A percentile compares a stretch with the other conserved stretches of the same genome.
Conservation (phyloP, 2,888 invertebrate species). For the Conistra vaccinii region DNA sequence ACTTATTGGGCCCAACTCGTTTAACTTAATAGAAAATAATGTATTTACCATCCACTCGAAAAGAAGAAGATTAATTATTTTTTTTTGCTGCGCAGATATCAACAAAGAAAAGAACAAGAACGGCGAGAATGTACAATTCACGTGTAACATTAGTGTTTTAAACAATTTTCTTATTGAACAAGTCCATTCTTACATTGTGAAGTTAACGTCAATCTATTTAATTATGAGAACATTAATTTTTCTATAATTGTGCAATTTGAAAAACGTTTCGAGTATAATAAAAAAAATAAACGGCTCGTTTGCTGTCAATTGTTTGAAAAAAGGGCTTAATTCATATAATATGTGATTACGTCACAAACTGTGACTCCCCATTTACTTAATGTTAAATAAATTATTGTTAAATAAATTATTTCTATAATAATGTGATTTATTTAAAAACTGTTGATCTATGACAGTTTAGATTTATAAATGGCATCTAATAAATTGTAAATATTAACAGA, state of each 20-base stretch:
- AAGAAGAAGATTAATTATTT: no score
- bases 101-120: conserved; percentile 94
- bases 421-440: conserved; percentile 66
- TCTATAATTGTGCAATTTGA: conserved; percentile 38
- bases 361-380: conserved; percentile 63
- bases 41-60: no score
- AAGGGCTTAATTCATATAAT: conserved; percentile 61
- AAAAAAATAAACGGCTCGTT: conserved; percentile 36
- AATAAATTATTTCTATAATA: conserved; percentile 59
- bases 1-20: no score
- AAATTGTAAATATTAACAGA: conserved; percentile 65
- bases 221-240: conserved; percentile 41
- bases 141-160: conserved; percentile 88
- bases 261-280: conserved; percentile 30
- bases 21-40: no score
- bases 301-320: conserved; percentile 55
- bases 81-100: conserved; percentile 89
- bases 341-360: conserved; percentile 57
- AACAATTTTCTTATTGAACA: conserved; percentile 54
- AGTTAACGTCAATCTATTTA: conserved; percentile 35
- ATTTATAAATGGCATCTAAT: conserved; percentile 61
- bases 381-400: conserved; percentile 62
- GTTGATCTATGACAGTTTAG: conserved; percentile 66
- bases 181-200: conserved; percentile 54
- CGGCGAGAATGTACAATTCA: conserved; percentile 94